Conservation (phyloP, 2,113 vertebrate species). For the Hypanus sabinus region DNA sequence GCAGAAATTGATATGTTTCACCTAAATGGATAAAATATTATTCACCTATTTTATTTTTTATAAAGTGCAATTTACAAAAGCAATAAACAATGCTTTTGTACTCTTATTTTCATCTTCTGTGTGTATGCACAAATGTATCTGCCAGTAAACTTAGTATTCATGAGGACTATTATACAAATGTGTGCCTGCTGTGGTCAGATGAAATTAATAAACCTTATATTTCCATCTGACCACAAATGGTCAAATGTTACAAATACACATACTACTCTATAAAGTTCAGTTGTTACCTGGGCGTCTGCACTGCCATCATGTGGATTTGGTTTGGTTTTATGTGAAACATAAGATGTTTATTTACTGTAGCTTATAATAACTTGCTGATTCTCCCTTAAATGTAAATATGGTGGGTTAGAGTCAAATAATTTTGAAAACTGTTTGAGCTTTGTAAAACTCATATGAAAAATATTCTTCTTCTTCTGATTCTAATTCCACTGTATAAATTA, state of each 20-base stretch:
- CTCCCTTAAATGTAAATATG: background rate
- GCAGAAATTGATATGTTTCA: background rate
- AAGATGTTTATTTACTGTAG: background rate
- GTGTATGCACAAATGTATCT: background rate
- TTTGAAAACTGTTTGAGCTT: background rate
- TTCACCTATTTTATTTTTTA: background rate
- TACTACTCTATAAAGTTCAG: background rate
- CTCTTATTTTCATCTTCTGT: background rate
- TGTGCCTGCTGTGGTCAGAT: background rate
- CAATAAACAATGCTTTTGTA: background rate
- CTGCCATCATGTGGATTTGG: constrained; percentile 27
- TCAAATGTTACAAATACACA: background rate
- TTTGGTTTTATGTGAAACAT: background rate
- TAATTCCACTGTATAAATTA: background rate
- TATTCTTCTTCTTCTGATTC: background rate
- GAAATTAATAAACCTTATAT: background rate
- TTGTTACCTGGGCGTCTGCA: constrained; percentile 14
- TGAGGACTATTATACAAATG: background rate
- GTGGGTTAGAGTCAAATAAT: background rate
- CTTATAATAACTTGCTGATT: background rate
- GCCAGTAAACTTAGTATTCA: background rate
- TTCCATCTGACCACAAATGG: too few relatives aligned
- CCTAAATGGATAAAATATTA: background rate
- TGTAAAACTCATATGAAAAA: constrained; percentile 17
- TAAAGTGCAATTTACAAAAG: background rate